Base-by-base conservation (phyloP, 2,888 invertebrate species). In the Argyresthia albistria region DNA sequence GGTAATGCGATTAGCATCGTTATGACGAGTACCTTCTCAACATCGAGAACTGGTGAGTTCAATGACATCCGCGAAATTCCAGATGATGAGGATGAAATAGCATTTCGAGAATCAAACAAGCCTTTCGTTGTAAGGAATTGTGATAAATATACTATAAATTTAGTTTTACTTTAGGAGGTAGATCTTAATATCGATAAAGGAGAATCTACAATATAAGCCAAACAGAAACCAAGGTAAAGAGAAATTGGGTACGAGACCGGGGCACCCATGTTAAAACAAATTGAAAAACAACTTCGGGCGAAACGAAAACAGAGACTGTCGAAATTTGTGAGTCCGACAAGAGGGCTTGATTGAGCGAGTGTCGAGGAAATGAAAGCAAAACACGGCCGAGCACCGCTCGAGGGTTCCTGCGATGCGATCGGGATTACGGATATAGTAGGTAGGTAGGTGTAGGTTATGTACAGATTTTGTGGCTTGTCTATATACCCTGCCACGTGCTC, bases 301-400 rank as follows among this genome's bases (percentile, higher is more conserved):
- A 53, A 53, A 50, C 48, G 50, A 46, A 53, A 45, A 52, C 46
- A 49, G 45, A 45, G 42, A 46, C 46, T 51, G 46, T 37, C 46
- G 50, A 55, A 53, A 55, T 51, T 55, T 45, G 46, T 45, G 50
- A 49, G 45, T 48, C 53, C 49, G 48, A 53, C 43, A 50, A 56
- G 51, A 53, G 51, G 51, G 47, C 63, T 63, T 63, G 57, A 62
- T 60, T 57, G 63, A 57, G 46, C 43, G 52, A 60, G 61, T 59
- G 62, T 61, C 61, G 63, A 63, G 60, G 59, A 64, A 69, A 69
- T 67, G 61, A 68, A 68, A 70, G 55, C 65, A 66, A 70, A 71
- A 73, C 68, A 73, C 60, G 58, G 60, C 58, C 61, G 25, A 25
- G 25, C 59, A 60, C 58, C 55, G 45, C 55, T 56, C 48, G 51